Conservation (phyloP, 1,140 invertebrate species). For the Drosophila saltans region DNA sequence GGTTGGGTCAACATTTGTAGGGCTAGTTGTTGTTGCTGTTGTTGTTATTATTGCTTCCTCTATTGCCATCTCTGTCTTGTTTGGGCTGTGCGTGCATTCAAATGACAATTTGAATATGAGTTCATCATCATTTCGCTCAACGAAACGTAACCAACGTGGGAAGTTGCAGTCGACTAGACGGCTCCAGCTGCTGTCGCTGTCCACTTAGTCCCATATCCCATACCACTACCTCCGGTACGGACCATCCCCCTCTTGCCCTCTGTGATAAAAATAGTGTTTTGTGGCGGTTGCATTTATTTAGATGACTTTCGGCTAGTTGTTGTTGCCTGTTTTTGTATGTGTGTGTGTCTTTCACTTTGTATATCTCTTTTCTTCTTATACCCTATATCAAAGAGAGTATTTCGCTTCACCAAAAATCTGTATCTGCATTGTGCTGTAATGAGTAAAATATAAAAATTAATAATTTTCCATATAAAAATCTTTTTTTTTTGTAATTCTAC, state of each 20-base stretch:
- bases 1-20: conserved; percentile 56
- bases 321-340: conserved; percentile 20
- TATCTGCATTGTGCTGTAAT: too few species aligned
- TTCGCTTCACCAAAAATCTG: not conserved
- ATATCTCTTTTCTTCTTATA: not conserved
- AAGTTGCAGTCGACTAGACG: conserved; percentile 49
- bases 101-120: conserved; percentile 62
- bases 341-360: not conserved
- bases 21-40: conserved; percentile 25
- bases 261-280: conserved; percentile 69
- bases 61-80: conserved; percentile 6
- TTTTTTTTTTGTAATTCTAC: too few species aligned
- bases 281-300: conserved; percentile 54
- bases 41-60: conserved; percentile 36
- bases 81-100: conserved; percentile 36
- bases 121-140: conserved; percentile 73
- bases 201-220: conserved; percentile 29
- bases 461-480: too few species aligned
- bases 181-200: conserved; percentile 46
- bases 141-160: conserved; percentile 79
- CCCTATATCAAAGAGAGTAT: not conserved
- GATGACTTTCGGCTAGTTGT: conserved; percentile 46
- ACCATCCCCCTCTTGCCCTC: not conserved
- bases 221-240: not conserved
- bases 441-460: too few species aligned